Base-by-base conservation (phyloP, 2,113 vertebrate genomes). In the Microtus pennsylvanicus region DNA sequence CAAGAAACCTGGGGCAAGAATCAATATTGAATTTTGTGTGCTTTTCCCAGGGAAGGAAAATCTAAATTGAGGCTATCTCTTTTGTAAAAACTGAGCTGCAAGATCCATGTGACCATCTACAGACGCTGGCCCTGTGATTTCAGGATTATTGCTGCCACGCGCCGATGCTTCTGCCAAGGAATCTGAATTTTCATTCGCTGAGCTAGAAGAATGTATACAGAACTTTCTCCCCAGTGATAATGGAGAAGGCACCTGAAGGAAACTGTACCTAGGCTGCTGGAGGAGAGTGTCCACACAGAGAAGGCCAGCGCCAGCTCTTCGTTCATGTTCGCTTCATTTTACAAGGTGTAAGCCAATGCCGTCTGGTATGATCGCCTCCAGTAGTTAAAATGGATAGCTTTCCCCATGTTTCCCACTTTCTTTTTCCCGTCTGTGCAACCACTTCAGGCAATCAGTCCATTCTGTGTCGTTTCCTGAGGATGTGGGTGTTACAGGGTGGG, bases 401-500 rank as follows among this genome's bases (percentile, higher is more conserved):
- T 94, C 76, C 91, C 77, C 82, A 14, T 87, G 88, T 86, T 94
- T 94, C 82, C 90, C 50, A 82, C 67, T 93, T 96, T 92, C 81
- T 47, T 35, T 96, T 88, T 83, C 42, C 86, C 16, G 92, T 42
- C 38, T 96, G 35, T 50, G 90, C 63, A 89, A 70, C n/a, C 63
- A 93, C 28, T 65, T 83, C 58, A 55, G 92, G n/a, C 83, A 89
- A 95, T 91, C 47, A 45, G 69, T 94, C 50, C 78, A 93, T 89
- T 97, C 94, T 97, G 83, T 95, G 91, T 93, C 96, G 89, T 94
- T 97, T 97, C 97, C 96, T 96, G 85, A 95, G 90, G 94, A 92
- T 94, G 63, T 96, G 86, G 95, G 81, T 92, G 52, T 87, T 42
- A 90, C 77, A 50, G 30, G 26, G 52, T 94, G 47, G 14, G 33